Percentiles rank a stretch among this genome's conserved stretches.
phyloP scores from a whole-genome alignment of 1,140 invertebrate species.

The Eupeodes corollae region DNA sequence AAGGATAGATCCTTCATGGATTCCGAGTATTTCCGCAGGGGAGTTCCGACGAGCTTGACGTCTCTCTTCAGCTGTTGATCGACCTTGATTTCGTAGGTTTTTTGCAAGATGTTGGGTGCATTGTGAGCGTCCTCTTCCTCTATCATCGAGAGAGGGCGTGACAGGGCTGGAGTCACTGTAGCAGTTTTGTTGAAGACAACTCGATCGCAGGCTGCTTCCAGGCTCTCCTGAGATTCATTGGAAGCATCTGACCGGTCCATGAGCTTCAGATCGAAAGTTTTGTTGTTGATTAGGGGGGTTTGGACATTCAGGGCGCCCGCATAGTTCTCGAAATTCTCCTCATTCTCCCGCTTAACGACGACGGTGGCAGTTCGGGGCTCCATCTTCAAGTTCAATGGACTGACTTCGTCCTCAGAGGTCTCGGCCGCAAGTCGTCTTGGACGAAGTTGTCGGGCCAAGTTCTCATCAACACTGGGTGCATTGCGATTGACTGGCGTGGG shows the following conservation, averaged over 20 bases:
- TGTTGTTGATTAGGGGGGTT: slow-evolving; percentile 12
- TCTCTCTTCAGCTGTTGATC: slow-evolving; percentile 21
- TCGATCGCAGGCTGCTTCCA: slow-evolving; percentile 11
- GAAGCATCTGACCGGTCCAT: slow-evolving; percentile 10
- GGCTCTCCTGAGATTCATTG: slow-evolving; percentile 15
- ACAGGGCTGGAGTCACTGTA: slow-evolving; percentile 17
- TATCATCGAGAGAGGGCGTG: slow-evolving; percentile 21
- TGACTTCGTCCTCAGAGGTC: slow-evolving; percentile 3
- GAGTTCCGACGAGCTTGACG: slow-evolving; percentile 26
- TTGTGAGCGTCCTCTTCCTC: slow-evolving; percentile 21
- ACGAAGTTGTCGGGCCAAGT: slow-evolving; percentile 8
- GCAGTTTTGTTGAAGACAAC: slow-evolving; percentile 21
- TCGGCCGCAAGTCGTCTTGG: slow-evolving; percentile 14
- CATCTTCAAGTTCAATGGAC: neutral
- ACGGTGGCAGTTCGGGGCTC: too few relatives aligned
- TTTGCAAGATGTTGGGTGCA: slow-evolving; percentile 1
- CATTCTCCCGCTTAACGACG: neutral
- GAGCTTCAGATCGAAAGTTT: slow-evolving; percentile 26
- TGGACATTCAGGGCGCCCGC: slow-evolving; percentile 2
- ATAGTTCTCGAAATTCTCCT: neutral
- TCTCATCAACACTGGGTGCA: too few relatives aligned
- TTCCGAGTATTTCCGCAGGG: slow-evolving; percentile 29
- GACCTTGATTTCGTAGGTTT: neutral
- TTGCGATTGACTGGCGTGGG: slow-evolving; percentile 19
- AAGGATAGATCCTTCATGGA: slow-evolving; percentile 32